phyloP scores from a whole-genome alignment of 2,113 vertebrate genomes.

The Pseudopodoces humilis region DNA sequence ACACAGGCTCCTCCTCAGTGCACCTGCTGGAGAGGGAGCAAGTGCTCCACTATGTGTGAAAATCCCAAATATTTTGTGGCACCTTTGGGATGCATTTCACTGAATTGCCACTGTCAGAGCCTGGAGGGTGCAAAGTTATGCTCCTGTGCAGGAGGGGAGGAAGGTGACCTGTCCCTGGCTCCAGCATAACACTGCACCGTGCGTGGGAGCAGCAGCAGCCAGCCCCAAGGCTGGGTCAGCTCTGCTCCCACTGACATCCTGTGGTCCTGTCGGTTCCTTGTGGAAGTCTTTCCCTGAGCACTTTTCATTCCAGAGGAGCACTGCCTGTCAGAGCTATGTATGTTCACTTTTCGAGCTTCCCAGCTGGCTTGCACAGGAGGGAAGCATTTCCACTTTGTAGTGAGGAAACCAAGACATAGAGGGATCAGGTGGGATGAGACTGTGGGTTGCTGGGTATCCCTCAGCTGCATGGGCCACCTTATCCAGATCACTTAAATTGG shows the following conservation, averaged over 20 bases:
- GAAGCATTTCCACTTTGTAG: not conserved
- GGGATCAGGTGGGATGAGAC: not conserved
- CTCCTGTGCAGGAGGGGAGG: not conserved
- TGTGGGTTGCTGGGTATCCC: not conserved
- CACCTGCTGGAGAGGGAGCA: not conserved
- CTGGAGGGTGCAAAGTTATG: rapidly evolving
- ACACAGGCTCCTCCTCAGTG: not conserved
- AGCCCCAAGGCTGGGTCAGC: not conserved
- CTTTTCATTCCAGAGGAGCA: not conserved
- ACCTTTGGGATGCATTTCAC: not conserved
- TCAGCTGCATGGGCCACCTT: not conserved
- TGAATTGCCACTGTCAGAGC: not conserved
- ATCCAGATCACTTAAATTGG: not conserved
- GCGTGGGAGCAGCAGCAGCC: not conserved
- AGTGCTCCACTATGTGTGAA: rapidly evolving
- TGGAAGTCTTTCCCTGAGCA: not conserved
- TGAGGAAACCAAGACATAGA: not conserved
- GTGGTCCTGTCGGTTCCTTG: not conserved
- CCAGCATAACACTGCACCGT: rapidly evolving
- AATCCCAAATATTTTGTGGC: not conserved
- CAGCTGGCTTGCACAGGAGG: not conserved
- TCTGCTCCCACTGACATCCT: not conserved
- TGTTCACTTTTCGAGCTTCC: not conserved
- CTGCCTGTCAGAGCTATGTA: not conserved
- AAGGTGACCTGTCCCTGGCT: not conserved